Evolutionary conservation across 2,888 invertebrate species (phyloP).

Genomic region (Ophioninae sp.): DNA sequence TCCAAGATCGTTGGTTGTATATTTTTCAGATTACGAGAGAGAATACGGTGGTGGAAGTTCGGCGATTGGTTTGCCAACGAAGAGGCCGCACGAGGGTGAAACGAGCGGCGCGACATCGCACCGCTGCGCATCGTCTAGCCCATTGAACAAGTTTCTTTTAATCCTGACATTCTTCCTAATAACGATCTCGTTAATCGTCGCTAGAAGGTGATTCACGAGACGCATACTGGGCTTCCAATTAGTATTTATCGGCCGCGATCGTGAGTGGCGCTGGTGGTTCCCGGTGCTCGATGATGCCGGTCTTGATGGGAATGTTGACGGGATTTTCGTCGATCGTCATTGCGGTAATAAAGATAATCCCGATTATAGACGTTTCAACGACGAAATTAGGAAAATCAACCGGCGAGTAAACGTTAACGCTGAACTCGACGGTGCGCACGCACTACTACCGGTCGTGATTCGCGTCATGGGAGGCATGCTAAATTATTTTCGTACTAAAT

Average conservation of each 20-base stretch:
- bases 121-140: not conserved
- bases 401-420: conserved; percentile 24
- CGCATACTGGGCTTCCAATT: conserved; percentile 77
- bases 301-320: not conserved
- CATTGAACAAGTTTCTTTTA: conserved; percentile 64
- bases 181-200: conserved; percentile 70
- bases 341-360: not conserved
- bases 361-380: conserved; percentile 7
- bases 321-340: not conserved
- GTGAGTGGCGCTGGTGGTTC: conserved; percentile 46
- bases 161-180: conserved; percentile 71
- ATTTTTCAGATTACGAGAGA: conserved; percentile 75
- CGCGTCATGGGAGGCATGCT: conserved; percentile 64
- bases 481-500: conserved; percentile 79
- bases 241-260: conserved; percentile 72
- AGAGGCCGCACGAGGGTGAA: conserved; percentile 69
- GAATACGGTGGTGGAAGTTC: conserved; percentile 67
- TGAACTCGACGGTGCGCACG: conserved; percentile 44
- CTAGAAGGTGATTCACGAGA: conserved; percentile 75
- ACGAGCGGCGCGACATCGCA: conserved; percentile 50
- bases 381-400: conserved; percentile 7
- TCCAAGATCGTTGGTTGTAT: conserved; percentile 63
- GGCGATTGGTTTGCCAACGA: conserved; percentile 67
- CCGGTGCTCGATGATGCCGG: conserved; percentile 12
- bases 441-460: conserved; percentile 54